Conservation (phyloP, 2,888 invertebrate genomes). For the Homarus gammarus region DNA sequence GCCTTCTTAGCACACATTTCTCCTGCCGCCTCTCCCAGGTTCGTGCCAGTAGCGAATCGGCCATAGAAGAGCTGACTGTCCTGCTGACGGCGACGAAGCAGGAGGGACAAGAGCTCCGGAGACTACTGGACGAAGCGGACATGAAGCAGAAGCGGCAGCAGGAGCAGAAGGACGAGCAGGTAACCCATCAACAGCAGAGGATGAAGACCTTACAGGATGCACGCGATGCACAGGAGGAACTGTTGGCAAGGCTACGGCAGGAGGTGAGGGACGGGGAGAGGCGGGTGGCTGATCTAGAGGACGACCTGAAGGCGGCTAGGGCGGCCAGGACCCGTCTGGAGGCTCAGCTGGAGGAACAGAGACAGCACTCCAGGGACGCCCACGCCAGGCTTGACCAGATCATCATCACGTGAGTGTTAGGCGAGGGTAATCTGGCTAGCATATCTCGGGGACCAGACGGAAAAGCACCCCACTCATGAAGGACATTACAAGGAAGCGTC, state of each 20-base stretch:
- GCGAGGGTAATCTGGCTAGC: too few relatives aligned
- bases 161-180: neutral
- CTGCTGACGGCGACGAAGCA: constrained; percentile 49
- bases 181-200: neutral
- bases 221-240: neutral
- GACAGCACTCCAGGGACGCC: constrained; percentile 49
- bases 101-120: constrained; percentile 32
- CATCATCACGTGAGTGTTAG: constrained; percentile 34
- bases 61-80: constrained; percentile 42
- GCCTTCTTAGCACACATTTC: too few relatives aligned
- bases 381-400: constrained; percentile 52
- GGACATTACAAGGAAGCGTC: too few relatives aligned
- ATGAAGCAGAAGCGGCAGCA: neutral
- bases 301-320: constrained; percentile 32
- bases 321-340: constrained; percentile 44
- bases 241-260: constrained; percentile 9
- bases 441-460: too few relatives aligned
- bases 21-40: constrained; percentile 28
- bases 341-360: constrained; percentile 58
- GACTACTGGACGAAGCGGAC: constrained; percentile 37
- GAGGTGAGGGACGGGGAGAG: constrained; percentile 33
- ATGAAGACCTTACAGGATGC: constrained; percentile 12
- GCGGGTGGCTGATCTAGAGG: constrained; percentile 12
- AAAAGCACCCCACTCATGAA: too few relatives aligned
- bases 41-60: constrained; percentile 57